Conservation (phyloP, 2,888 invertebrate species). For the Hedychridium roseum region DNA sequence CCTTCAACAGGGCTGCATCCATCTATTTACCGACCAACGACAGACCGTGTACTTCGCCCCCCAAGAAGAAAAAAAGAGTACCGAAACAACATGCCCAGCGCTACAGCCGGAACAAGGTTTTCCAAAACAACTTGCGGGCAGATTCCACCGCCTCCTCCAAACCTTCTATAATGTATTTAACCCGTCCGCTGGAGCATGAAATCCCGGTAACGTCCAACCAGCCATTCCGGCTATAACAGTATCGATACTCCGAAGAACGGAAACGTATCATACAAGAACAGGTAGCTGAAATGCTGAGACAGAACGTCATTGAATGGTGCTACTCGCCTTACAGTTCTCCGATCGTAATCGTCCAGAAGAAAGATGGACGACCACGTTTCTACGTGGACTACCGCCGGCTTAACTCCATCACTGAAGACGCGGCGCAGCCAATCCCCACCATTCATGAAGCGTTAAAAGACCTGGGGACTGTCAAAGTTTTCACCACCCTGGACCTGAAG, state of each 20-base stretch:
- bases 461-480: conserved; percentile 32
- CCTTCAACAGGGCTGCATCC: too few species aligned
- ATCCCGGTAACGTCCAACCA: conserved; percentile 9
- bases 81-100: too few species aligned
- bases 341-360: conserved; percentile 17
- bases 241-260: conserved; percentile 1
- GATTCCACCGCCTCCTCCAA: too few species aligned
- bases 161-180: too few species aligned
- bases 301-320: conserved; percentile 21
- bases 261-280: conserved; percentile 15
- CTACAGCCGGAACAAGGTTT: too few species aligned
- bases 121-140: too few species aligned
- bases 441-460: conserved; percentile 29
- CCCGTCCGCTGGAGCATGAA: too few species aligned
- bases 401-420: conserved; percentile 25
- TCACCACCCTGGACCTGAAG: conserved; percentile 37
- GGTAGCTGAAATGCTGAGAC: conserved; percentile 21
- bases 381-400: conserved; percentile 33
- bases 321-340: conserved; percentile 23
- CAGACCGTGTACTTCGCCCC: too few species aligned
- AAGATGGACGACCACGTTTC: conserved; percentile 17
- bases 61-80: too few species aligned
- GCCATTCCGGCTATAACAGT: conserved; percentile 1
- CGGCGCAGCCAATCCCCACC: conserved; percentile 27
- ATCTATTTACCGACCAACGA: too few species aligned